Conservation (phyloP, 2,888 invertebrate genomes). For the Herminia tarsipennalis region DNA sequence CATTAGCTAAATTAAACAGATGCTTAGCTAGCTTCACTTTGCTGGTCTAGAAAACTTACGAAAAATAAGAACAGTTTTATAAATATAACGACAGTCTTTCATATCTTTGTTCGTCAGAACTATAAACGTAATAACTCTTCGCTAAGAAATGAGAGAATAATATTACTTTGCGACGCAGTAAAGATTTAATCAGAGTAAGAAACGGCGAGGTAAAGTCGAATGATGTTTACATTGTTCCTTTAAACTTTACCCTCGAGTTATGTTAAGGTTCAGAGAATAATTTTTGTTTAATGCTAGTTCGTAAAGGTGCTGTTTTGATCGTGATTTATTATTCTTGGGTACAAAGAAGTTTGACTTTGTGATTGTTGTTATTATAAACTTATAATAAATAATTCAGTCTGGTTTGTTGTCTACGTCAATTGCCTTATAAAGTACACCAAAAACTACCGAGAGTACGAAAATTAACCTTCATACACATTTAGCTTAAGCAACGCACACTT, state of each 20-base stretch:
- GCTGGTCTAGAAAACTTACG: too few relatives aligned
- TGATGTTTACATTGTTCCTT: conserved; percentile 21
- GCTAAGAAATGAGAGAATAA: conserved; percentile 7
- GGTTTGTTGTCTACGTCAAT: too few relatives aligned
- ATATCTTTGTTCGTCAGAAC: conserved; percentile 1
- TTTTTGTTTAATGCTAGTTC: conserved; percentile 3
- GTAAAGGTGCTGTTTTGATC: background rate
- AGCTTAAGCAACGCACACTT: too few relatives aligned
- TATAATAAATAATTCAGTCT: background rate
- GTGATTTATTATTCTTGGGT: background rate
- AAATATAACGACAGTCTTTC: too few relatives aligned
- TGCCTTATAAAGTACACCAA: too few relatives aligned
- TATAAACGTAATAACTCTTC: background rate
- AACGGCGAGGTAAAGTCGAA: conserved; percentile 17
- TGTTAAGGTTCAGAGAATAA: background rate
- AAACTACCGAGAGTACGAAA: too few relatives aligned
- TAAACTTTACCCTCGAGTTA: conserved; percentile 12
- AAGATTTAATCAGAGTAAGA: conserved; percentile 33
- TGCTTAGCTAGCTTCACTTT: too few relatives aligned
- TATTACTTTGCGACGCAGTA: conserved; percentile 15
- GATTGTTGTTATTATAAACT: background rate
- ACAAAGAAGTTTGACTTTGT: background rate
- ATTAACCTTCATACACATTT: too few relatives aligned
- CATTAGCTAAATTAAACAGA: too few relatives aligned
- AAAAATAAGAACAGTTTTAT: too few relatives aligned